phyloP scores from a whole-genome alignment of 1,140 invertebrate genomes.

The Bombus ignitus region DNA sequence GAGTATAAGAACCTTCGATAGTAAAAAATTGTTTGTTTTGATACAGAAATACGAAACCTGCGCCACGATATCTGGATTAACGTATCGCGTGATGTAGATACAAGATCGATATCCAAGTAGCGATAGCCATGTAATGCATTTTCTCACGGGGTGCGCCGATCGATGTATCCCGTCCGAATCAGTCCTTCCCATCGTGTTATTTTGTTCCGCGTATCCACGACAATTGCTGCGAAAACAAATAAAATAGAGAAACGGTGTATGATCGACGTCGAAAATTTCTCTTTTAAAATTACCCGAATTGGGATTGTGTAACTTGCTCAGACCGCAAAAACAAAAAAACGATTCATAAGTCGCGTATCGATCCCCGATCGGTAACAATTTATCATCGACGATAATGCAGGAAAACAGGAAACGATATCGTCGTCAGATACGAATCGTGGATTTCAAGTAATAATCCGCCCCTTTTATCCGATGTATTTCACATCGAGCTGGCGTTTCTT shows the following conservation, averaged over 20 bases:
- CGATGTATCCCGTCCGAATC: constrained; percentile 20
- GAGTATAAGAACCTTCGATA: too few species aligned
- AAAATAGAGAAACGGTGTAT: neutral
- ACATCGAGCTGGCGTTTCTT: neutral
- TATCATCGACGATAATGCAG: too few species aligned
- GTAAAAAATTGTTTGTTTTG: neutral
- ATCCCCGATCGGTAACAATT: too few species aligned
- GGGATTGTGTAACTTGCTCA: too few species aligned
- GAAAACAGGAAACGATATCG: too few species aligned
- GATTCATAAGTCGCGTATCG: too few species aligned
- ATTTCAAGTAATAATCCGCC: neutral
- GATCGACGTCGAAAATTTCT: too few species aligned
- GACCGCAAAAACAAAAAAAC: too few species aligned
- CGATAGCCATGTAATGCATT: constrained; percentile 16
- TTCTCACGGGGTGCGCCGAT: neutral
- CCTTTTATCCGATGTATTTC: neutral
- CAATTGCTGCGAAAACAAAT: neutral
- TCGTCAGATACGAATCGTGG: too few species aligned
- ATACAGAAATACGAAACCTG: neutral
- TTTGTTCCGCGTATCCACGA: constrained; percentile 14
- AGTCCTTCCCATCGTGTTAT: neutral
- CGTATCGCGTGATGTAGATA: neutral
- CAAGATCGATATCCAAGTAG: constrained; percentile 9
- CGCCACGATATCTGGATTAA: neutral
- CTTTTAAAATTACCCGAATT: too few species aligned